Evolutionary conservation across 2,113 vertebrate species (phyloP).

Genomic region (Lampris incognitus): DNA sequence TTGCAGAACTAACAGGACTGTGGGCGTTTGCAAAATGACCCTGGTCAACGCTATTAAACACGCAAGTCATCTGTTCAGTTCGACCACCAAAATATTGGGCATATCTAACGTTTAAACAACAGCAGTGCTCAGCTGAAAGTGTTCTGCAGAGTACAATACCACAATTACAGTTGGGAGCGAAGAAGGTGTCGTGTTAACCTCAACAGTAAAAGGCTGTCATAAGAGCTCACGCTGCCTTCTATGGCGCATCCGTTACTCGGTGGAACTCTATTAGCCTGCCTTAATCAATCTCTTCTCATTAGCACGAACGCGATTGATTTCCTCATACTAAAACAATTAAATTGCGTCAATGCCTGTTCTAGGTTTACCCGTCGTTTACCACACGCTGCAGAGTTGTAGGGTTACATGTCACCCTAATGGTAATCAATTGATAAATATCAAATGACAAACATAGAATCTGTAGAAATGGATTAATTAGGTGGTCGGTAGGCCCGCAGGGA

Average conservation of each 20-base stretch:
- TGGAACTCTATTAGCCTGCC: constrained; percentile 24
- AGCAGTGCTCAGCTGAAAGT: constrained; percentile 18
- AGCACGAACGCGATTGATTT: constrained; percentile 68
- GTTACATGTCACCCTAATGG: constrained; percentile 41
- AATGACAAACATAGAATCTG: constrained; percentile 45
- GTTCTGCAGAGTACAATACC: constrained; percentile 5
- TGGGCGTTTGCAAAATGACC: too few species aligned
- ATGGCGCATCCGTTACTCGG: constrained; percentile 49
- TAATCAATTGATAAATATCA: constrained; percentile 73
- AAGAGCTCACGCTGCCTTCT: constrained; percentile 34
- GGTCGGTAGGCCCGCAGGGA: too few species aligned
- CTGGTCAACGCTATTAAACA: not conserved
- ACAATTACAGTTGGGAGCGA: not conserved
- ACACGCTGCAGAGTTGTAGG: constrained; percentile 39
- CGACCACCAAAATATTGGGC: too few species aligned
- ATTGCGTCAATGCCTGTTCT: constrained; percentile 68
- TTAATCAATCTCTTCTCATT: constrained; percentile 70
- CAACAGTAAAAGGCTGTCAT: constrained; percentile 36
- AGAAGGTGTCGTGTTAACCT: constrained; percentile 35
- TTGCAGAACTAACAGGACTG: not conserved
- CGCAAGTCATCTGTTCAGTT: not conserved
- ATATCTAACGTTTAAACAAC: constrained; percentile 2
- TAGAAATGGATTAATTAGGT: constrained; percentile 53
- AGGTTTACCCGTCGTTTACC: constrained; percentile 57
- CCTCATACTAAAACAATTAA: constrained; percentile 68